Percentiles rank a stretch among this genome's conserved stretches.
Evolutionary conservation across 2,888 invertebrate species (phyloP).

Genomic region (Liposcelis brunnea): DNA sequence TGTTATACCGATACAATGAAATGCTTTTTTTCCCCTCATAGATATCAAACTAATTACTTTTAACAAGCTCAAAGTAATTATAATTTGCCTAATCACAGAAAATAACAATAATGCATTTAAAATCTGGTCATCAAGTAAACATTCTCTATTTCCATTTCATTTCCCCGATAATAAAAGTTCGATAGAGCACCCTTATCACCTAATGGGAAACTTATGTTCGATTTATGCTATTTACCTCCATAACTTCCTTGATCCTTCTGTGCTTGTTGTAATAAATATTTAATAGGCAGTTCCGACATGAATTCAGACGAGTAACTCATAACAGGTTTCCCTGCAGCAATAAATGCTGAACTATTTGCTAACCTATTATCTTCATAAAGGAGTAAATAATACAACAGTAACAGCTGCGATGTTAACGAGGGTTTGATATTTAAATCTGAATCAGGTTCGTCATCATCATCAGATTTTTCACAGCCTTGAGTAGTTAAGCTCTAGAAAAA

Average conservation of each 20-base stretch:
- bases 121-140: no score
- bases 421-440: slow-evolving; percentile 38
- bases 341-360: slow-evolving; percentile 46
- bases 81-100: no score
- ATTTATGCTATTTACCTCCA: slow-evolving; percentile 38
- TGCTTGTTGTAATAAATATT: slow-evolving; percentile 80
- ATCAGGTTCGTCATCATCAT: slow-evolving; percentile 27
- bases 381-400: slow-evolving; percentile 79
- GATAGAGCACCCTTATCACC: no score
- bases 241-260: slow-evolving; percentile 83
- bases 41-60: no score
- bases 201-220: no score
- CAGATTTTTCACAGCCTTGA: slow-evolving; percentile 20
- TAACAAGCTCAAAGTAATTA: no score
- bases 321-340: slow-evolving; percentile 51
- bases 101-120: no score
- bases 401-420: slow-evolving; percentile 67
- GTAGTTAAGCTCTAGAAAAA: neutral
- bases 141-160: no score
- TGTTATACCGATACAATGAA: no score
- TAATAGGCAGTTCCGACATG: slow-evolving; percentile 79
- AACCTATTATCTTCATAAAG: slow-evolving; percentile 82
- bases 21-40: no score
- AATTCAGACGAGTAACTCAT: slow-evolving; percentile 77
- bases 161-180: no score